Conservation (phyloP, 2,888 invertebrate species). For the Tuta absoluta region DNA sequence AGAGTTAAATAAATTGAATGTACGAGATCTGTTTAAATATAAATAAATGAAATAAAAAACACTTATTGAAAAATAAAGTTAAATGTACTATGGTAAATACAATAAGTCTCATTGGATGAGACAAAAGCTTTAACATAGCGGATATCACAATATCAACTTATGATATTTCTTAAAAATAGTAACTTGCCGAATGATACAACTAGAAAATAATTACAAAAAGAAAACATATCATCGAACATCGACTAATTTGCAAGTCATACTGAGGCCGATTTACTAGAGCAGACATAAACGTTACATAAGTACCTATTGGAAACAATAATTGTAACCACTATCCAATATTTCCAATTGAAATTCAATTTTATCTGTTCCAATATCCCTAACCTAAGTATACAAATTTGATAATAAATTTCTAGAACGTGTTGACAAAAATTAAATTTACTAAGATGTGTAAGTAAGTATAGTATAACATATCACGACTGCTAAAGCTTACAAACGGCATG, state of each 20-base stretch:
- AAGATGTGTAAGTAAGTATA: slow-evolving; percentile 31
- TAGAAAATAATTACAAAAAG: not conserved
- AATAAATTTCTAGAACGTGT: no score
- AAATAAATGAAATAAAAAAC: slow-evolving; percentile 4
- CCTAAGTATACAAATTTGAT: no score
- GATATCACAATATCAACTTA: slow-evolving; percentile 19
- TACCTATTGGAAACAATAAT: no score
- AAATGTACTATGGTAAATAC: not conserved
- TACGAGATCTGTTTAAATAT: slow-evolving; percentile 2
- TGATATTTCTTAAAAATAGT: slow-evolving; percentile 24
- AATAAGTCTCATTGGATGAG: slow-evolving; percentile 11
- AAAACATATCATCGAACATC: no score
- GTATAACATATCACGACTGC: slow-evolving; percentile 57
- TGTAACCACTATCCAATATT: not conserved
- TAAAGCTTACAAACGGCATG: slow-evolving; percentile 43
- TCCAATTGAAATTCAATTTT: no score
- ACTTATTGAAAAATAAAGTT: not conserved
- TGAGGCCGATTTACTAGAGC: no score
- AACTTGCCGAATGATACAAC: not conserved
- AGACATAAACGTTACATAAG: no score
- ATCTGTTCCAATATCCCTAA: not conserved
- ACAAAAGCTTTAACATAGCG: not conserved
- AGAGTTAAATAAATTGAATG: not conserved
- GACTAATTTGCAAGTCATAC: no score
- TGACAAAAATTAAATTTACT: no score